Evolutionary conservation across 2,888 invertebrate species (phyloP).

Genomic region (Lampropteryx suffumata): DNA sequence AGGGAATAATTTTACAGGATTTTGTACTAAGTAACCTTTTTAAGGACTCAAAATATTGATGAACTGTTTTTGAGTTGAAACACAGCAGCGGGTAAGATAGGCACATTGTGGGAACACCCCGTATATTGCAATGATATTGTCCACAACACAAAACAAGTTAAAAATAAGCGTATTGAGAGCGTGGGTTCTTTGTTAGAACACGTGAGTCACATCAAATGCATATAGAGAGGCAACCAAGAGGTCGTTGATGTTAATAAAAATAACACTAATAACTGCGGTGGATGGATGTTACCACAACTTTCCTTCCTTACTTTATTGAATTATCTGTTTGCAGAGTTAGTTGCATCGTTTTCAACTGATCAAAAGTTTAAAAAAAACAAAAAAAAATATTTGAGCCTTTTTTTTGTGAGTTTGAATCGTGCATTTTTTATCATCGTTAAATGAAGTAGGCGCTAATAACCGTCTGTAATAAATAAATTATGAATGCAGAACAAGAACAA

Average conservation of each 20-base stretch:
- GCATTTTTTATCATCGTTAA: too few species aligned
- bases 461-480: too few species aligned
- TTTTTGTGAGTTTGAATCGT: too few species aligned
- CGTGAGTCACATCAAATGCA: conserved; percentile 22
- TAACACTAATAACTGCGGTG: background rate
- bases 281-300: conserved; percentile 8
- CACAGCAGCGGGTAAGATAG: too few species aligned
- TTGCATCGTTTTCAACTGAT: too few species aligned
- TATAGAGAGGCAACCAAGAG: conserved; percentile 24
- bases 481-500: background rate
- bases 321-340: conserved; percentile 4
- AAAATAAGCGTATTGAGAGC: conserved; percentile 4
- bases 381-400: too few species aligned
- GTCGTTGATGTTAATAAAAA: conserved; percentile 37
- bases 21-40: too few species aligned
- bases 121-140: background rate
- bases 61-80: too few species aligned
- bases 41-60: too few species aligned
- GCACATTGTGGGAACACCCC: too few species aligned
- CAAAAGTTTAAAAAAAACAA: too few species aligned
- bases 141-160: background rate
- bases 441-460: too few species aligned
- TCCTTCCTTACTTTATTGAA: conserved; percentile 16
- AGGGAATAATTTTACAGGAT: background rate
- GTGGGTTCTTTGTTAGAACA: conserved; percentile 12